Percentiles rank a stretch among this genome's conserved stretches.
phyloP scores from a whole-genome alignment of 1,140 invertebrate species.

The Drosophila tsacasi region DNA sequence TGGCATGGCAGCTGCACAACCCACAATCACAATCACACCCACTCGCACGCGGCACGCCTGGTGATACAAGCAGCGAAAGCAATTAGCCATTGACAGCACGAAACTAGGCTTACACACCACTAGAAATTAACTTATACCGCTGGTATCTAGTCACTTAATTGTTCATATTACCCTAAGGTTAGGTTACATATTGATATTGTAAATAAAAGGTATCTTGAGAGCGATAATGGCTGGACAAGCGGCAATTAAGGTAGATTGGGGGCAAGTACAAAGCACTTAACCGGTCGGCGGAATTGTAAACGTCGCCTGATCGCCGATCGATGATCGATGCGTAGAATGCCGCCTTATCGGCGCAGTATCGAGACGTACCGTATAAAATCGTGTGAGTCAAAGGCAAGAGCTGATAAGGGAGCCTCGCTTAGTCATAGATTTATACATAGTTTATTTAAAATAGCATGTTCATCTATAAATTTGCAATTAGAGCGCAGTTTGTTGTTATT shows the following conservation, averaged over 20 bases:
- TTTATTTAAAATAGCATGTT: conserved; percentile 80
- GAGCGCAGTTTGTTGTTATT: conserved; percentile 52
- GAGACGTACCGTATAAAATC: conserved; percentile 6
- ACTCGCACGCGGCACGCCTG: conserved; percentile 27
- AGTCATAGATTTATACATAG: conserved; percentile 77
- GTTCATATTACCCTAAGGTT: conserved; percentile 43
- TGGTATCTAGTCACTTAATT: conserved; percentile 61
- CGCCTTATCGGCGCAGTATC: conserved; percentile 49
- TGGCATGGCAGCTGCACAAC: conserved; percentile 15
- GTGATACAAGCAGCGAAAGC: conserved; percentile 26
- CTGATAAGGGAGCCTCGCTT: conserved; percentile 38
- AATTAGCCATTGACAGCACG: conserved; percentile 34
- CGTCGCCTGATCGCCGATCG: conserved; percentile 72
- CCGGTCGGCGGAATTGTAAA: conserved; percentile 23
- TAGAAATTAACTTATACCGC: conserved; percentile 40
- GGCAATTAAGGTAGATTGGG: conserved; percentile 38
- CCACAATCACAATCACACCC: conserved; percentile 18
- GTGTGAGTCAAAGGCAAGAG: conserved; percentile 40
- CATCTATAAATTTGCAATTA: conserved; percentile 67
- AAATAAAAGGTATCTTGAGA: conserved; percentile 50
- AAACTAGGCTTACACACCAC: conserved; percentile 37
- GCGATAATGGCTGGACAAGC: conserved; percentile 20
- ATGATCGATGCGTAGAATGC: conserved; percentile 52
- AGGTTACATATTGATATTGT: conserved; percentile 49
- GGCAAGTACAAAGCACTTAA: conserved; percentile 67